Base-by-base conservation (phyloP, 64 coral and sea anemone genomes). In the Orbicella faveolata region DNA sequence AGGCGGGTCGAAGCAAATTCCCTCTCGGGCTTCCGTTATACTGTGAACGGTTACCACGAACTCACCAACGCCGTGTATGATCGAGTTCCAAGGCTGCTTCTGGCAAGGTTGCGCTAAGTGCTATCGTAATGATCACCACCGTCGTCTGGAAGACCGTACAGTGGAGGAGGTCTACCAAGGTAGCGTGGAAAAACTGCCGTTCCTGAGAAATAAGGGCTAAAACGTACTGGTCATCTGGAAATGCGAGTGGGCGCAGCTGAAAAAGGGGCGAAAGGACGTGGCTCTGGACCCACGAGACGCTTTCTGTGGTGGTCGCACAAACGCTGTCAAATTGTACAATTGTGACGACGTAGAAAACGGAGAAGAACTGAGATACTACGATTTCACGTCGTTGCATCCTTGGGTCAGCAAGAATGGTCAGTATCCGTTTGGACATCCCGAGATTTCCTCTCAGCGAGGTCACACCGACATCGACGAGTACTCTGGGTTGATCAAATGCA, bases 21-120 rank as follows among this genome's bases (percentile, higher is more conserved):
- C 10, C 52, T 53, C 52, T 53, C 10, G 52, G 52, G 52, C 30
- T 30, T 30, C 9, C 13, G 18, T 2, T 86, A 87, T 52, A 18
- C 57, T 1, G 82, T 92, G 3, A 75, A 87, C 35, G 82, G 82
- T 0, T 87, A 55, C 41, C 41, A 78, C 23, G 5, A 15, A 12
- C 36, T 36, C 26, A 48, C 9, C 17, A 85, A 87, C 44, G 78
- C 37, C 0, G 39, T 92, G 17, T 87, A 15, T 30, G 30, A 30
- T 30, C 10, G 81, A 92, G 53, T 86, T n/a, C 39, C 14, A 75
- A 10, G 85, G 90, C 0, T 52, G 68, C 64, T 48, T 92, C 16
- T 92, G 70, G 52, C 90, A 92, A 30, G 90, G 90, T 1, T 92
- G 90, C 33, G 0, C 14, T 0, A 79, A 16, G 26, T 92, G 83